Evolutionary conservation across 2,888 invertebrate genomes (phyloP), one percentile per base, ranked within the genome.

Genomic region (Ectropis crepuscularia): DNA sequence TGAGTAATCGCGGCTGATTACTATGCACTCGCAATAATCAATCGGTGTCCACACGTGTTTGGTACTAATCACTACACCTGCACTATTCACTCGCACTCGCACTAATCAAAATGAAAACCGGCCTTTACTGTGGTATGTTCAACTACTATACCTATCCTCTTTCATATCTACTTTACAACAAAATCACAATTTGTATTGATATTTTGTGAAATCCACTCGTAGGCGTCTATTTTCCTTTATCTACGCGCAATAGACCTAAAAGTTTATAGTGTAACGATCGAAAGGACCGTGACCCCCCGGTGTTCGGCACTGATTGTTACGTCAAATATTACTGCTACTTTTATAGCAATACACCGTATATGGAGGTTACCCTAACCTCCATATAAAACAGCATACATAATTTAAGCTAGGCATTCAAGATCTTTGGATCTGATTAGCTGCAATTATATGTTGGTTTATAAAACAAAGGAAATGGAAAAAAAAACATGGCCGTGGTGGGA

Each of bases 281-380:
- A 61, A 53, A 50, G 47, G 69, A 65, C 77, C 77, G 53, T 79
- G 81, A 78, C 79, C 80, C 78, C 74, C 6, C 68, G 68, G 78
- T 76, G 73, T 77, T 69, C 57, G 77, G 75, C 65, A 76, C 73
- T 73, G 77, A 75, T 73, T 72, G 77, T 75, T 76, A 80, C 78
- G 74, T 74, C 71, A 68, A 75, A 74, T 65, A 74, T 62, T 67
- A 69, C 50, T 69, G 57, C 75, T 64, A 71, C 37, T 72, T 79
- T 74, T 74, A 76, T 76, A 65, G 57, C 49, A 45, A 51, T 49
- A 41, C 37, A 38, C 59, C 46, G 42, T n/a, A n/a, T n/a, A n/a
- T n/a, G n/a, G n/a, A n/a, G n/a, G n/a, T n/a, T n/a, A n/a, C n/a
- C 63, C 59, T 47, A 41, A 53, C 28, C 6, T 53, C 48, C 53